Base-by-base conservation (phyloP, 2,888 invertebrate species). In the Ethmia dodecea region DNA sequence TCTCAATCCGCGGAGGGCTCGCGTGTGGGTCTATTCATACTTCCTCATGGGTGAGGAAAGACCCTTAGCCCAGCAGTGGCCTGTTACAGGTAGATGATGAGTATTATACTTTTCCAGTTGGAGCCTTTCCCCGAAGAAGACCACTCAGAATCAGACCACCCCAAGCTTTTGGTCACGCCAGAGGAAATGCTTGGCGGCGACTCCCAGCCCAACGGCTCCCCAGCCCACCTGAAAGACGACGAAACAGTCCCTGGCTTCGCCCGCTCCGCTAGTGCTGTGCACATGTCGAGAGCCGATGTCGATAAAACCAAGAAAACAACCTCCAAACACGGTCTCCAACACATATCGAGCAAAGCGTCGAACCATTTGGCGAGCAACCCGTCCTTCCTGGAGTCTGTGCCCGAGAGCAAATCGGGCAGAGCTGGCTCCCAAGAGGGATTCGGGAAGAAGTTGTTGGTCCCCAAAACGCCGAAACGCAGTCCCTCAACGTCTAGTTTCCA, bases 401-500 rank as follows among this genome's bases (percentile, higher is more conserved):
- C 92, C 0, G 93, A 93, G 71, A 88, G 89, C 0, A 87, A 76
- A 4, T 45, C 63, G 0, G 73, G 73, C 12, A 53, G 84, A 0
- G 73, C 73, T 0, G 77, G 73, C 13, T 79, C 78, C 0, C 70
- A 70, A 10, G 84, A 86, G 12, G 62, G 70, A 1, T 81, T 84
- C 11, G 58, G 76, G 0, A 88, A 73, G 36, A 81, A 81, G 10
- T 37, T 79, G 2, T 56, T 68, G 0, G 67, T 74, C 0, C 76
- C 77, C 0, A 87, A 88, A 30, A 78, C 88, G 1, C 91, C 91
- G 1, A 89, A 88, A 56, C 88, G 90, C 1, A 93, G 92, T 15
- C 92, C 94, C 0, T 94, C 94, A 0, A 91, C 92, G 0, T 94
- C 94, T 22, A 94, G 94, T 30, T 94, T 95, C 49, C 92, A 94